These are phyloP conservation scores for Hystrix brachyura DNA, from an alignment of 2,113 vertebrate species.

Conservation along the genomic window DNA sequence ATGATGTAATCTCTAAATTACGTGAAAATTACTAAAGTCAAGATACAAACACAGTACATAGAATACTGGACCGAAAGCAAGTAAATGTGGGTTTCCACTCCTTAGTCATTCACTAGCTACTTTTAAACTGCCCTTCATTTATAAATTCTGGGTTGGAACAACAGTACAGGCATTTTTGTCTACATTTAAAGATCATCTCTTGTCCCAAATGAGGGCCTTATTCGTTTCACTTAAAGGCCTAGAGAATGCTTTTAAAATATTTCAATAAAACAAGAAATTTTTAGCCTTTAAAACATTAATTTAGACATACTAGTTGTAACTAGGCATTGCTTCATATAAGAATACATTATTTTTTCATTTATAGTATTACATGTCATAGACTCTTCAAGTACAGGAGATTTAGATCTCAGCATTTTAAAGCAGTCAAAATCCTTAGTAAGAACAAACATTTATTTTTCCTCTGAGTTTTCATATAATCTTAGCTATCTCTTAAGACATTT, in stretches of 20 bases:
- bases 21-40: constrained; percentile 2
- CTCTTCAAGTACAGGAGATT: neutral
- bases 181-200: neutral
- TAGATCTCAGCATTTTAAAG: constrained; percentile 27
- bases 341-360: constrained; percentile 8
- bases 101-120: neutral
- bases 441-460: neutral
- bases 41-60: neutral
- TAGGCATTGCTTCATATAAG: neutral
- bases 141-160: neutral
- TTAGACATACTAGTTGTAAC: neutral
- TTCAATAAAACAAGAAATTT: constrained; percentile 12
- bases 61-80: neutral
- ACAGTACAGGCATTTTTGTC: neutral
- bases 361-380: neutral
- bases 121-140: neutral
- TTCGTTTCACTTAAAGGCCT: constrained; percentile 19
- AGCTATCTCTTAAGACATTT: constrained; percentile 26
- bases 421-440: constrained; percentile 2
- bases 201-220: constrained; percentile 27
- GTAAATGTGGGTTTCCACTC: neutral
- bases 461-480: neutral
- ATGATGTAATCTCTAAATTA: neutral
- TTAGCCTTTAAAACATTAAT: constrained; percentile 1
- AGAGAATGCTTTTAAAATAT: constrained; percentile 33